A percentile compares a stretch with the other conserved stretches of the same genome.
These are phyloP conservation scores for Pectinophora gossypiella DNA, from an alignment of 1,140 invertebrate genomes.

Conservation along the genomic window DNA sequence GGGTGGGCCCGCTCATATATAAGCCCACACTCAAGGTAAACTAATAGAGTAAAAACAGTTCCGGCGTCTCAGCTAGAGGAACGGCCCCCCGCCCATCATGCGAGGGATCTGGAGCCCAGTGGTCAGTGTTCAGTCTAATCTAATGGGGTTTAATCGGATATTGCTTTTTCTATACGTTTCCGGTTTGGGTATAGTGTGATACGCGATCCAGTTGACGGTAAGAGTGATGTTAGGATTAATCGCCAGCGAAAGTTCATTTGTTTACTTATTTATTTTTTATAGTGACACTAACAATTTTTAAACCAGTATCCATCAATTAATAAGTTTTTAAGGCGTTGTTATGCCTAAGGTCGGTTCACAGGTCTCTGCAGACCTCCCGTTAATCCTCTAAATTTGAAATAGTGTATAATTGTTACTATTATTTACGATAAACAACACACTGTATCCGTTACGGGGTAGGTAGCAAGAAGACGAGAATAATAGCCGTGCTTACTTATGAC, in stretches of 20 bases:
- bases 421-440: too few species aligned
- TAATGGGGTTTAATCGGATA: not conserved
- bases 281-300: too few species aligned
- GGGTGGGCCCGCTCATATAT: slow-evolving; percentile 51
- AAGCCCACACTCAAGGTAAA: slow-evolving; percentile 38
- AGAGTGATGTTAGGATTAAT: not conserved
- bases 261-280: too few species aligned
- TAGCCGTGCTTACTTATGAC: too few species aligned
- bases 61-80: slow-evolving; percentile 48
- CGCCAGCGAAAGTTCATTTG: not conserved
- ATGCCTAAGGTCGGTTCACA: too few species aligned
- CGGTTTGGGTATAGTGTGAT: not conserved
- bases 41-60: slow-evolving; percentile 55
- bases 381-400: too few species aligned
- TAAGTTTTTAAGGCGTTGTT: too few species aligned
- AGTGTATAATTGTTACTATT: too few species aligned
- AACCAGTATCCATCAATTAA: too few species aligned
- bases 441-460: too few species aligned
- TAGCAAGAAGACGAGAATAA: too few species aligned
- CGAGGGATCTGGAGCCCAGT: slow-evolving; percentile 58
- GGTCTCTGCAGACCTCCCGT: too few species aligned
- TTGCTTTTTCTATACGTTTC: not conserved
- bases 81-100: slow-evolving; percentile 59
- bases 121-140: slow-evolving; percentile 39
- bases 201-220: not conserved